Conservation (phyloP, 2,113 vertebrate species). For the Suncus etruscus region DNA sequence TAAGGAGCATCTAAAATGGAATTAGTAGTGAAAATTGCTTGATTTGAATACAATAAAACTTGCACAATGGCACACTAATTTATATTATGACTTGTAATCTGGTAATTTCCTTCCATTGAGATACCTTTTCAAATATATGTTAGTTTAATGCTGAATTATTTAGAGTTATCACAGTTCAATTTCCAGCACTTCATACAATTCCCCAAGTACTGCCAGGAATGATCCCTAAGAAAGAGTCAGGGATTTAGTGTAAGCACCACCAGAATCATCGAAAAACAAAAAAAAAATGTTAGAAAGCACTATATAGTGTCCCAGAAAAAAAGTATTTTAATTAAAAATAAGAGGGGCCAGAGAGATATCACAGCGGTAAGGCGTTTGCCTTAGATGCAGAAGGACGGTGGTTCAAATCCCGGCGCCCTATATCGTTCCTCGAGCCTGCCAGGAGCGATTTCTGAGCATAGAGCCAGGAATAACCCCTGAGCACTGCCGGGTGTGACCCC, state of each 20-base stretch:
- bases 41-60: neutral
- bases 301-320: constrained; percentile 2
- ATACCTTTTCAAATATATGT: neutral
- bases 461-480: too few species aligned
- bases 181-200: too few species aligned
- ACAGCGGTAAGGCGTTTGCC: too few species aligned
- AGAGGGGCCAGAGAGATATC: too few species aligned
- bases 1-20: neutral
- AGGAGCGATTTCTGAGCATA: too few species aligned
- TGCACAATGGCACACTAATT: neutral
- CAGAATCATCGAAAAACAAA: neutral
- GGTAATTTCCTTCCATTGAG: neutral
- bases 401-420: too few species aligned
- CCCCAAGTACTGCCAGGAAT: too few species aligned
- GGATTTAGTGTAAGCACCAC: too few species aligned
- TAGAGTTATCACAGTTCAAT: neutral
- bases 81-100: neutral
- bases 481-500: too few species aligned
- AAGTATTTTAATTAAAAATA: neutral
- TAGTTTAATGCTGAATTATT: constrained; percentile 6
- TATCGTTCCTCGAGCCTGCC: too few species aligned
- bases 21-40: neutral
- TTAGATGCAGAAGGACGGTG: too few species aligned
- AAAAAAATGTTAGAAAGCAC: neutral
- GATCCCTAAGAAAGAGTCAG: too few species aligned